phyloP scores from a whole-genome alignment of 1,140 invertebrate species.

The Drosophila virilis region DNA sequence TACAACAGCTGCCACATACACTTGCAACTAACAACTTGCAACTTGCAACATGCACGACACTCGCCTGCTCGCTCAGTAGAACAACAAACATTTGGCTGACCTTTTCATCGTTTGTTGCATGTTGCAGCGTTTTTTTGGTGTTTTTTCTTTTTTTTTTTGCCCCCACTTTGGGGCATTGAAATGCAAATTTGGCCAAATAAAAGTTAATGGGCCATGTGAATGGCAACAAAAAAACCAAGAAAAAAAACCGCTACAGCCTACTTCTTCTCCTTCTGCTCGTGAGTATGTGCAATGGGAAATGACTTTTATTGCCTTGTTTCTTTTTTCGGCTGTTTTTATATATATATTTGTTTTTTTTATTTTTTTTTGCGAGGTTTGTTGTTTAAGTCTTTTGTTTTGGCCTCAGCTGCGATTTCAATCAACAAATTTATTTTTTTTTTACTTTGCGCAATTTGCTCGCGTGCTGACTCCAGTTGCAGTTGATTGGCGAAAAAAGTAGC shows the following conservation, averaged over 20 bases:
- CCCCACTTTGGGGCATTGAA: conserved; percentile 77
- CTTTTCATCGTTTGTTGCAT: conserved; percentile 70
- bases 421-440: conserved; percentile 9
- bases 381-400: conserved; percentile 63
- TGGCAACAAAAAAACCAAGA: conserved; percentile 50
- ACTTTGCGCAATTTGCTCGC: conserved; percentile 55
- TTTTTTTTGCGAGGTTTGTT: conserved; percentile 46
- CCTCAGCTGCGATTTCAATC: conserved; percentile 49
- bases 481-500: conserved; percentile 3
- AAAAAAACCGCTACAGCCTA: conserved; percentile 21
- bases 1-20: conserved; percentile 37
- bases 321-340: background rate
- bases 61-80: conserved; percentile 61
- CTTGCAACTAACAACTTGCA: conserved; percentile 40
- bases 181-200: conserved; percentile 81
- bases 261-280: conserved; percentile 2
- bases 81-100: conserved; percentile 81
- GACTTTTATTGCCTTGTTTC: conserved; percentile 65
- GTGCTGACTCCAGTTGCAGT: conserved; percentile 37
- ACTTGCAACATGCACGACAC: conserved; percentile 68
- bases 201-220: conserved; percentile 82
- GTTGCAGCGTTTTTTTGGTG: conserved; percentile 19
- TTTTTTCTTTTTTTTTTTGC: conserved; percentile 42
- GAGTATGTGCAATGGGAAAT: conserved; percentile 63
- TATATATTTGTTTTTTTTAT: conserved; percentile 4